Base-by-base conservation (phyloP, 2,888 invertebrate genomes). In the Drosophila tripunctata region DNA sequence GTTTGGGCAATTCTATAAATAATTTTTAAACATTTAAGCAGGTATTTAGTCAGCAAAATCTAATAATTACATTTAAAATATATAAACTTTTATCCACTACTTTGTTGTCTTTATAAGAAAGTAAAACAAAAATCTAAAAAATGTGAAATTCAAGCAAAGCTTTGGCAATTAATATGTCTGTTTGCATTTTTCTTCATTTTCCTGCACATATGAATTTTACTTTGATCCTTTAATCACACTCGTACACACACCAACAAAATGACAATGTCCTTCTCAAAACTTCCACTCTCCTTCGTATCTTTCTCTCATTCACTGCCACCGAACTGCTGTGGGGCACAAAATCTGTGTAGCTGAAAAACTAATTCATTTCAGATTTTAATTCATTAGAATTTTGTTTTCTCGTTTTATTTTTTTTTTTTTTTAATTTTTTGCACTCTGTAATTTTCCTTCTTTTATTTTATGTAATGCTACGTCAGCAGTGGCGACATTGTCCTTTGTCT, bases 291-390 rank as follows among this genome's bases (percentile, higher is more conserved):
- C n/a, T 3, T 15, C n/a, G n/a, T n/a, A n/a, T n/a, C n/a, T 15
- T 2, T 14, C 14, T 43, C 48, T 48, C 14, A 45, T 31, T 33
- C 31, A 54, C 31, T 48, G 67, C 81, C 74, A 64, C 38, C 14
- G 66, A 36, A 54, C 31, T 48, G 67, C 81, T 71, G 62, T 38
- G 12, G 66, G 71, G 43, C 43, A 63, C 56, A 58, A 71, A 65
- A 50, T 65, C 50, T 80, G 40, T 80, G 40, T 51, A 60, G 44
- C 47, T 66, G 38, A 50, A 64, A 74, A 75, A 76, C 71, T 66
- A 77, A 75, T 72, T 73, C 64, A 75, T 63, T 78, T 68, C 63
- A 67, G 51, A 65, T 75, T 74, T 74, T 63, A 74, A 75, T 78
- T 80, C 78, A 81, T 74, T 80, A 51, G 62, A 50, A 51, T 56